Percentiles rank a stretch among this genome's conserved stretches.
These are phyloP conservation scores for Ornithoptera priamus DNA, from an alignment of 2,888 invertebrate genomes.

Conservation along the genomic window DNA sequence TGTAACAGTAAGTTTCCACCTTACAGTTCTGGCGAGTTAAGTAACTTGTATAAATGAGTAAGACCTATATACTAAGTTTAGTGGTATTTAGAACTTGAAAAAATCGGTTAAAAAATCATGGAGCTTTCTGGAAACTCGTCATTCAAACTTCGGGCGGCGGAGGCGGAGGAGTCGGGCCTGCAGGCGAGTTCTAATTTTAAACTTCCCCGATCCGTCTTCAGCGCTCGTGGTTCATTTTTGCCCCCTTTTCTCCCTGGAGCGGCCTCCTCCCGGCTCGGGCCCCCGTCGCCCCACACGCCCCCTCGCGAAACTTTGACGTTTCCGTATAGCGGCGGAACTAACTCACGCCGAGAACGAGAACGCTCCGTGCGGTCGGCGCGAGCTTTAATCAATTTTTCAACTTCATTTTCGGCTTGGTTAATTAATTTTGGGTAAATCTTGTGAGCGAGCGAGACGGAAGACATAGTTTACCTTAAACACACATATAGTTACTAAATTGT, in stretches of 20 bases:
- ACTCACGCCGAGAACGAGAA: slow-evolving; percentile 40
- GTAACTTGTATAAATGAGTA: too few relatives aligned
- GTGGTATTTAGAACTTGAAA: background rate
- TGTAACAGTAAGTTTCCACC: too few relatives aligned
- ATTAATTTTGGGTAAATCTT: slow-evolving; percentile 41
- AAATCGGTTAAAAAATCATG: background rate
- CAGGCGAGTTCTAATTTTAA: slow-evolving; percentile 54
- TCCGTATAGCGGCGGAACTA: slow-evolving; percentile 53
- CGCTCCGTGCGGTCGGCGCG: slow-evolving; percentile 52
- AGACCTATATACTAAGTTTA: too few relatives aligned
- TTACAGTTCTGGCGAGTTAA: too few relatives aligned
- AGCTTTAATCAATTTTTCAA: slow-evolving; percentile 73
- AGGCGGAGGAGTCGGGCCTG: slow-evolving; percentile 31
- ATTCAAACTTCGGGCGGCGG: slow-evolving; percentile 26
- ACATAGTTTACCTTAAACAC: too few relatives aligned
- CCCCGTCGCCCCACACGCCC: slow-evolving; percentile 32
- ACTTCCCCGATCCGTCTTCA: slow-evolving; percentile 59
- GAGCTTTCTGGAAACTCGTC: slow-evolving; percentile 15
- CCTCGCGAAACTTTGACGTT: slow-evolving; percentile 44
- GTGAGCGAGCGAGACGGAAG: slow-evolving; percentile 12
- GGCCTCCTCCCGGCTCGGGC: slow-evolving; percentile 36
- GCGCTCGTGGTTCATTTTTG: slow-evolving; percentile 55
- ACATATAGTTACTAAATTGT: too few relatives aligned
- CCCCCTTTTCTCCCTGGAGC: slow-evolving; percentile 35
- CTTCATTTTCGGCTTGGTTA: slow-evolving; percentile 57